Evolutionary conservation across 2,888 invertebrate species (phyloP).

Genomic region (Synergus itoensis): DNA sequence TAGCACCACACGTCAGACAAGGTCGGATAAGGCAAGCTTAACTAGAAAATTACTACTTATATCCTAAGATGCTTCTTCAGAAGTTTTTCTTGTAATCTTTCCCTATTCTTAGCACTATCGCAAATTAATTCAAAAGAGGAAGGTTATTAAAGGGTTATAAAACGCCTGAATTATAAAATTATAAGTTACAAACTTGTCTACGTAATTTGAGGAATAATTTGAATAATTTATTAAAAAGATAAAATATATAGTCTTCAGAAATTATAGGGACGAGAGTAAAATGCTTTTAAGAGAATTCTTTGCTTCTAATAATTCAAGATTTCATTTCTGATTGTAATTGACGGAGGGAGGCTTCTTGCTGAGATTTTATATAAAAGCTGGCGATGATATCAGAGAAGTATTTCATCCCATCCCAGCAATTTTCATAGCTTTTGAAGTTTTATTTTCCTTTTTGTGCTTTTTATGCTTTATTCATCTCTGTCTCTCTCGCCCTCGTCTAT

Average conservation of each 20-base stretch:
- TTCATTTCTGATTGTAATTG: neutral
- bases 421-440: neutral
- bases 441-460: neutral
- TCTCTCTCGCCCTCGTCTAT: neutral
- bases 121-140: neutral
- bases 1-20: neutral
- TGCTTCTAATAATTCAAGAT: neutral
- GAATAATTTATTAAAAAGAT: neutral
- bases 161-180: neutral
- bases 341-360: neutral
- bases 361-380: neutral
- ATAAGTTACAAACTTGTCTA: neutral
- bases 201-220: neutral
- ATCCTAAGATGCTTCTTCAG: neutral
- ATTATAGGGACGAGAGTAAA: neutral
- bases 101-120: neutral
- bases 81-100: neutral
- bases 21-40: neutral
- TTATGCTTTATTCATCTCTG: conserved; percentile 9
- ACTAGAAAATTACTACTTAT: neutral
- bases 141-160: neutral
- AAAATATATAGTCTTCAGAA: neutral
- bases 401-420: conserved; percentile 12
- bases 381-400: neutral
- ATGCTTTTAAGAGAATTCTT: neutral